These are phyloP conservation scores for Caenorhabditis tropicalis DNA, from an alignment of 1,140 invertebrate species.

Conservation along the genomic window DNA sequence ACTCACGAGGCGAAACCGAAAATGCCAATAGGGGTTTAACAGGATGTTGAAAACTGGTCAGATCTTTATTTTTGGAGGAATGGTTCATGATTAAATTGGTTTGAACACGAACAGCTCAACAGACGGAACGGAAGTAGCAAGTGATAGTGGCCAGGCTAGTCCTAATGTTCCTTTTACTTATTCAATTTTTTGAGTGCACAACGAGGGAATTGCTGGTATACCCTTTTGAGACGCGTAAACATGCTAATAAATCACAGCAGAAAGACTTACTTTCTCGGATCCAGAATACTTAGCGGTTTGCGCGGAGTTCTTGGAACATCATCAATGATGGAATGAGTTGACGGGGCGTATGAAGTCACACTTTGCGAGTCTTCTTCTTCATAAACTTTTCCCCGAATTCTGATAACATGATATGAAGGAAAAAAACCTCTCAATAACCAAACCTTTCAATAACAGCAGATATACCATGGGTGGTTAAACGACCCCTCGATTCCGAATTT, in stretches of 20 bases:
- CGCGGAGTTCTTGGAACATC: constrained; percentile 60
- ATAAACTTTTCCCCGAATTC: constrained; percentile 41
- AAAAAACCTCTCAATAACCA: background rate
- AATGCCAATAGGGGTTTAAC: too few species aligned
- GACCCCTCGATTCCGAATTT: background rate
- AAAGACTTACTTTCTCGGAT: constrained; percentile 56
- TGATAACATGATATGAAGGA: background rate
- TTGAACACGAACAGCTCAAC: too few species aligned
- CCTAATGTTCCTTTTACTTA: too few species aligned
- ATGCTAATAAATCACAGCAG: constrained; percentile 29
- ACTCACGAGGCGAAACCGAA: too few species aligned
- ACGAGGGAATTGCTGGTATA: too few species aligned
- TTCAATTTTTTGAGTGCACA: too few species aligned
- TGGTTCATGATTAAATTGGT: too few species aligned
- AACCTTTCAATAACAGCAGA: constrained; percentile 21
- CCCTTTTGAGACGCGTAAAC: too few species aligned
- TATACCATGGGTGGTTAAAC: background rate
- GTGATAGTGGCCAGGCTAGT: too few species aligned
- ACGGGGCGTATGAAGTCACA: constrained; percentile 36
- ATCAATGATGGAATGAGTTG: constrained; percentile 48
- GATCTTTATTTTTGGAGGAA: too few species aligned
- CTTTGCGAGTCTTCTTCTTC: constrained; percentile 42
- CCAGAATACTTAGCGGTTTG: constrained; percentile 54
- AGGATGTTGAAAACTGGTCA: too few species aligned
- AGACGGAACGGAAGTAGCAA: too few species aligned